Conservation (phyloP, 2,888 invertebrate species). For the Gandaritis pyraliata region DNA sequence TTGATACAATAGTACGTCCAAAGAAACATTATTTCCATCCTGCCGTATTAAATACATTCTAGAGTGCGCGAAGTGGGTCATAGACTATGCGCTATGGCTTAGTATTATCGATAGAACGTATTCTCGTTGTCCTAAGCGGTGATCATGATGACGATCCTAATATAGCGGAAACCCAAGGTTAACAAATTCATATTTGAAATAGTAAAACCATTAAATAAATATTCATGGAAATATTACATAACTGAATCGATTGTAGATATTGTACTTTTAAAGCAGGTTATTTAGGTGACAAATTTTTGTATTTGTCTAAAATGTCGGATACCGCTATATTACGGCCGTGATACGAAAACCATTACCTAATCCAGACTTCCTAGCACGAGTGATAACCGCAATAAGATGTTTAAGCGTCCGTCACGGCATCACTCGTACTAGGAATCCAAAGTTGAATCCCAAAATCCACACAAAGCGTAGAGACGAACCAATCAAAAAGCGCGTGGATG, state of each 20-base stretch:
- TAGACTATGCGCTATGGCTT: too few relatives aligned
- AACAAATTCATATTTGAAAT: background rate
- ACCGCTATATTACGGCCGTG: background rate
- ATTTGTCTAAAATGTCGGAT: background rate
- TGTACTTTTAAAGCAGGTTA: background rate
- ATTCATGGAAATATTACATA: too few relatives aligned
- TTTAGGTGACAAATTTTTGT: background rate
- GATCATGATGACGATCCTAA: background rate
- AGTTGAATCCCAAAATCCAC: background rate
- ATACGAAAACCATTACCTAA: background rate
- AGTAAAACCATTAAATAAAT: too few relatives aligned
- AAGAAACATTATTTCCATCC: background rate
- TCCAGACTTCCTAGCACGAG: slow-evolving; percentile 1
- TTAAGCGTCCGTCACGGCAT: background rate
- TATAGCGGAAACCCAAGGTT: background rate
- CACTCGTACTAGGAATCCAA: background rate
- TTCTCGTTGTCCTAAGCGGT: too few relatives aligned
- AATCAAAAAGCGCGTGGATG: background rate
- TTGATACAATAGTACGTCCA: background rate
- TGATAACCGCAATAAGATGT: background rate
- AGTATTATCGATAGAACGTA: too few relatives aligned
- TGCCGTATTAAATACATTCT: background rate
- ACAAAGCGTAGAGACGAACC: background rate
- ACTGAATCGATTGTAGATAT: too few relatives aligned
- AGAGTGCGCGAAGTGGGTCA: background rate